A percentile compares a stretch with the other conserved stretches of the same genome.
phyloP scores from a whole-genome alignment of 1,140 invertebrate genomes.

The Dinothrombium tinctorium region DNA sequence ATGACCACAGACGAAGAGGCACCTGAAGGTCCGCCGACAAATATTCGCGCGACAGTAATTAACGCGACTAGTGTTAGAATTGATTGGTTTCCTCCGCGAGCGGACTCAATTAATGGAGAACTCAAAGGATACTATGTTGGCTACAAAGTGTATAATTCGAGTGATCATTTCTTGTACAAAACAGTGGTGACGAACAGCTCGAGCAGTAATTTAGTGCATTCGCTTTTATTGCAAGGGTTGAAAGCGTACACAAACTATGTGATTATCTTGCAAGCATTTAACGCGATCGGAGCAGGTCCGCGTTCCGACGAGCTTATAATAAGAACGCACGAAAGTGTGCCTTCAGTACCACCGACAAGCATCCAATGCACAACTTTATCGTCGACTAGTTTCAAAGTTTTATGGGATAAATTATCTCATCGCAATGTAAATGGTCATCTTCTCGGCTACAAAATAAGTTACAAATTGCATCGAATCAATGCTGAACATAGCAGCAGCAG shows the following conservation, averaged over 20 bases:
- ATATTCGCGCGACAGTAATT: conserved; percentile 20
- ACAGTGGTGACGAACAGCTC: conserved; percentile 35
- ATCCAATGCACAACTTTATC: conserved; percentile 69
- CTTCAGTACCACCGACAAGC: conserved; percentile 73
- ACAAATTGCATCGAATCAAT: too few species aligned
- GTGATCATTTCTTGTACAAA: conserved; percentile 49
- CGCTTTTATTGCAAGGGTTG: conserved; percentile 1
- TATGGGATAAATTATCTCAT: conserved; percentile 70
- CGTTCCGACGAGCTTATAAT: conserved; percentile 20
- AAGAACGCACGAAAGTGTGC: conserved; percentile 29
- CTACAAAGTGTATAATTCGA: conserved; percentile 19
- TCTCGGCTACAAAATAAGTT: conserved; percentile 90
- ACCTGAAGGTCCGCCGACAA: conserved; percentile 69
- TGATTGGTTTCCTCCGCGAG: conserved; percentile 35
- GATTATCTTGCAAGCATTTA: conserved; percentile 27
- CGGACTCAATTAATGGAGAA: conserved; percentile 53
- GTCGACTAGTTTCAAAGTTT: conserved; percentile 72
- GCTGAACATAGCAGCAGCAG: too few species aligned
- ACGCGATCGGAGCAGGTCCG: conserved; percentile 23
- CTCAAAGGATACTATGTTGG: conserved; percentile 42
- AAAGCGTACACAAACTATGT: conserved; percentile 23
- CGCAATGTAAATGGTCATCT: conserved; percentile 77
- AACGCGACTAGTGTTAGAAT: background rate
- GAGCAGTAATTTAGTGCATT: background rate
- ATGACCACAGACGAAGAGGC: conserved; percentile 84